phyloP scores from a whole-genome alignment of 2,797 vertebrate genomes.

The Caiman crocodilus region DNA sequence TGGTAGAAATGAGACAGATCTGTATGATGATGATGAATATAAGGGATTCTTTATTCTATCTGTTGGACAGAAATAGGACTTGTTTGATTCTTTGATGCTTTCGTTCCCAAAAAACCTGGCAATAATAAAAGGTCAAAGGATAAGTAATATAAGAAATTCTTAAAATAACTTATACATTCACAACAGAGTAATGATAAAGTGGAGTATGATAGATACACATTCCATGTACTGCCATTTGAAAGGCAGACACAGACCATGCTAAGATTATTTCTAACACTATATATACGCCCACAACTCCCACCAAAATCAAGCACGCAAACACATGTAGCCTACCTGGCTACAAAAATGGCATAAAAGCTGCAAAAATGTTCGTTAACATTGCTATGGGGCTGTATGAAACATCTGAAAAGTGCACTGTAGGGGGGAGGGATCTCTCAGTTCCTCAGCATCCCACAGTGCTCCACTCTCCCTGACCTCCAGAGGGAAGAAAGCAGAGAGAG shows the following conservation, averaged over 20 bases:
- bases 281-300: no score
- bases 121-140: neutral
- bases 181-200: neutral
- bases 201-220: neutral
- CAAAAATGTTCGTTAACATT: no score
- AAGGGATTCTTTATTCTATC: neutral
- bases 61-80: accelerated
- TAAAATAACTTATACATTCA: neutral
- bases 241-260: neutral
- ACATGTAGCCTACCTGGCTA: no score
- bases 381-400: no score
- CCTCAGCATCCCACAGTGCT: no score
- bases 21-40: neutral
- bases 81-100: neutral
- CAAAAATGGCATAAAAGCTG: no score
- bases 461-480: no score
- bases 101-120: neutral
- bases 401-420: no score
- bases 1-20: neutral
- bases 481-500: no score
- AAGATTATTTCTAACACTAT: neutral
- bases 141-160: neutral
- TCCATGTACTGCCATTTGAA: neutral
- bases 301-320: no score
- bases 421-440: no score